Evolutionary conservation across 2,797 vertebrate genomes (phyloP).

Genomic region (Chrosomus eos): DNA sequence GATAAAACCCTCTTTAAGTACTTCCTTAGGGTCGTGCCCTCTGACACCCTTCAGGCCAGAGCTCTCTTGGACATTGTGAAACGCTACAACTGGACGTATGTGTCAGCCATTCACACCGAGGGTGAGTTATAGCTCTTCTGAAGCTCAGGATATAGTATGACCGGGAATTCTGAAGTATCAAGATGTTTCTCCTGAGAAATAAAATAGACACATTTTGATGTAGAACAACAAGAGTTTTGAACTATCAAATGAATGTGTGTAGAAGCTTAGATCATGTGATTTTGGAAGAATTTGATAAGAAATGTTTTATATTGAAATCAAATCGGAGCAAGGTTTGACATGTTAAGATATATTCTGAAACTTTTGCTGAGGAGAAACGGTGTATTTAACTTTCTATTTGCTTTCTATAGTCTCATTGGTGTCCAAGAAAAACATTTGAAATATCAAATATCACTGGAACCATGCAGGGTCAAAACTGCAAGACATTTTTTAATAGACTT

Average conservation of each 20-base stretch:
- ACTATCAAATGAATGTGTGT: not conserved
- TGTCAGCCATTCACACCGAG: conserved; percentile 97
- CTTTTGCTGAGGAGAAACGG: not conserved
- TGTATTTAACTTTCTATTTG: not conserved
- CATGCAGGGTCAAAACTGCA: not conserved
- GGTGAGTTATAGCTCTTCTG: conserved; percentile 79
- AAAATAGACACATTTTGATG: not conserved
- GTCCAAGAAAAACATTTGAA: not conserved
- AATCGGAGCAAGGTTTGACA: too few species aligned
- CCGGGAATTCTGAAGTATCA: not conserved
- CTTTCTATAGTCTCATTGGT: not conserved
- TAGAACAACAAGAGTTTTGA: not conserved
- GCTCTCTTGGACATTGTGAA: conserved; percentile 98
- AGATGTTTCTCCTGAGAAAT: not conserved
- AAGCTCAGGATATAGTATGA: not conserved
- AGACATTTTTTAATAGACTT: not conserved
- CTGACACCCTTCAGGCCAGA: conserved; percentile 93
- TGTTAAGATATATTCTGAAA: not conserved
- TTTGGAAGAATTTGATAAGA: not conserved
- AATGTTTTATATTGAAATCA: not conserved
- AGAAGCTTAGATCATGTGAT: not conserved
- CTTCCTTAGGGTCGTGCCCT: conserved; percentile 96
- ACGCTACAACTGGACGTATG: conserved; percentile 98
- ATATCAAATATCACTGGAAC: not conserved
- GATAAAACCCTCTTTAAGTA: conserved; percentile 98